These are phyloP conservation scores for Meteorus sp. DNA, from an alignment of 1,140 invertebrate species.

Conservation along the genomic window DNA sequence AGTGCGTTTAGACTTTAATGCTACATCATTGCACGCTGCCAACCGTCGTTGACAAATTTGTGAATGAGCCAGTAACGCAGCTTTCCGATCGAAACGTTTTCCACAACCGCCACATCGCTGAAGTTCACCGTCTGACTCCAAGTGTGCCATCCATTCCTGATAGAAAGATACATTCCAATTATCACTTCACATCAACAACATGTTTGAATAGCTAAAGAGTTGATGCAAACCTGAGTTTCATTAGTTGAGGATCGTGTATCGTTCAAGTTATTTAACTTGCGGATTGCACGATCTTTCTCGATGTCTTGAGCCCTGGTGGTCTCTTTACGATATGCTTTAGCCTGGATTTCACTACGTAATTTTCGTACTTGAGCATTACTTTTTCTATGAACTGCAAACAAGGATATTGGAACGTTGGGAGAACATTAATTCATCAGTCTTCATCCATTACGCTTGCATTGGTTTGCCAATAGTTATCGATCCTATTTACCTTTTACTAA, in stretches of 20 bases:
- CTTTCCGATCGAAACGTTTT: slow-evolving; percentile 68
- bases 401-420: slow-evolving; percentile 3
- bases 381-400: slow-evolving; percentile 56
- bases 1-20: slow-evolving; percentile 22
- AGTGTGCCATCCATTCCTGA: slow-evolving; percentile 64
- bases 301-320: slow-evolving; percentile 37
- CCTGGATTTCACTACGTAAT: slow-evolving; percentile 63
- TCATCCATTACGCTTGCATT: no score
- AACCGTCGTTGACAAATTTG: slow-evolving; percentile 55
- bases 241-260: slow-evolving; percentile 1
- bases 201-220: background rate
- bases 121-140: slow-evolving; percentile 61
- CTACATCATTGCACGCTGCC: slow-evolving; percentile 39
- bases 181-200: background rate
- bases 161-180: slow-evolving; percentile 20
- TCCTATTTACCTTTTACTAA: slow-evolving; percentile 63
- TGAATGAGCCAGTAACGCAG: slow-evolving; percentile 67
- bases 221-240: slow-evolving; percentile 17
- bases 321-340: slow-evolving; percentile 62
- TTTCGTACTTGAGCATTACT: slow-evolving; percentile 65
- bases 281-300: slow-evolving; percentile 23
- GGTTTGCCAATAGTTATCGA: background rate
- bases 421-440: no score
- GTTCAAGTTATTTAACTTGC: slow-evolving; percentile 15
- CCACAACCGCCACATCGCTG: slow-evolving; percentile 70